Percentiles rank a stretch among this genome's conserved stretches.
phyloP scores from a whole-genome alignment of 2,797 vertebrate genomes.

The Myripristis jacobus region DNA sequence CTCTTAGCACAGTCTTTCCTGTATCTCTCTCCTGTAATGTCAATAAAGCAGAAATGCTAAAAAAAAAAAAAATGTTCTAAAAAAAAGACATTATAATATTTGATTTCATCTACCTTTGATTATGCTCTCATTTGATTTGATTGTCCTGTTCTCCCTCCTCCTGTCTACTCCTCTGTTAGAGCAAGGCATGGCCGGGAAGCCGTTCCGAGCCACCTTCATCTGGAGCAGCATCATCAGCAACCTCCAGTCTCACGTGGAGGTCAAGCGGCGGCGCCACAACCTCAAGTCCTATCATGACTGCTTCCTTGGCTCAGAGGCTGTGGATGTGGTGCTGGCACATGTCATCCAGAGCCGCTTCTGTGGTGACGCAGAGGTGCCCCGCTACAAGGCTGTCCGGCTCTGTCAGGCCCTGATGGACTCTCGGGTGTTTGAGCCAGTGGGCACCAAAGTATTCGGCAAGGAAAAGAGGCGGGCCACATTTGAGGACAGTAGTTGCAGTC shows the following conservation, averaged over 20 bases:
- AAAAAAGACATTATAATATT: no score
- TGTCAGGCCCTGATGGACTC: conserved; percentile 98
- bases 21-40: no score
- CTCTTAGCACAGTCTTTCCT: no score
- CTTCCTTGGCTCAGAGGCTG: conserved; percentile 94
- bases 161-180: conserved; percentile 68
- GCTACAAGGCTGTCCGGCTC: conserved; percentile 92
- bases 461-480: conserved; percentile 90
- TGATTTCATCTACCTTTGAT: no score
- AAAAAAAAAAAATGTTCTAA: no score
- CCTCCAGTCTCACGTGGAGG: conserved; percentile 91
- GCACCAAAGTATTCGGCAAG: conserved; percentile 90
- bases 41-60: no score
- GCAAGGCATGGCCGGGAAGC: conserved; percentile 90
- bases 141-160: background rate
- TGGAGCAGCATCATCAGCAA: conserved; percentile 96
- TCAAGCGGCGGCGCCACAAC: conserved; percentile 94
- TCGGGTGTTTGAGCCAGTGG: conserved; percentile 94
- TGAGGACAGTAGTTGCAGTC: conserved; percentile 94
- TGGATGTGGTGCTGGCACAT: conserved; percentile 93
- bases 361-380: conserved; percentile 90
- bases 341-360: conserved; percentile 94
- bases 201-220: conserved; percentile 94
- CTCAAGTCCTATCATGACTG: conserved; percentile 94
- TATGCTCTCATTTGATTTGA: no score